Base-by-base conservation (phyloP, 2,113 vertebrate species). In the Guaruba guarouba region DNA sequence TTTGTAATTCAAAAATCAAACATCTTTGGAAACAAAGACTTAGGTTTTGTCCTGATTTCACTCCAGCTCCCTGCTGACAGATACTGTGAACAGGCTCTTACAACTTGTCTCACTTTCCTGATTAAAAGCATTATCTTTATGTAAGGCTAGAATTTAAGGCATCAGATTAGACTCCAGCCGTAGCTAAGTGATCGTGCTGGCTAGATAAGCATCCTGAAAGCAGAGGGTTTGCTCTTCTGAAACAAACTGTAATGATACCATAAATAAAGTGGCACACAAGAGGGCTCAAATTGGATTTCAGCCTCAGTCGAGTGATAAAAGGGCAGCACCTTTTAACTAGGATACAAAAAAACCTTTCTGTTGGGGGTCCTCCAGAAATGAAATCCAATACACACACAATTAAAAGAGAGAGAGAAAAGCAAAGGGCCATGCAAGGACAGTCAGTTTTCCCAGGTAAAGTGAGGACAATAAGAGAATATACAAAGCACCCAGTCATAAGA, bases 41-140 rank as follows among this genome's bases (percentile, higher is more conserved):
- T 41, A 10, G 69, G 1, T 29, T 87, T 44, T 67, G 49, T 63
- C 92, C 75, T 70, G 78, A 93, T 70, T 96, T 91, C 78, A 63
- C 75, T 86, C 25, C 75, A 67, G 71, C 39, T 90, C 78, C 91
- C 85, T 82, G 63, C 90, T 95, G 90, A 83, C 92, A 88, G 88
- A 59, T 73, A 24, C 79, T 70, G 85, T 31, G 46, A 96, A 85
- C 68, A 70, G 77, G 82, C 71, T 90, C 85, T 90, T 86, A 80
- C 68, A 77, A 33, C 54, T 77, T 93, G 90, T 90, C 90, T 91
- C 75, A 55, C 64, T 93, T 93, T 93, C 70, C 92, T 93, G 85
- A 97, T 96, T 97, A 93, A 88, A 91, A 74, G 54, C 80, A 90
- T 93, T 96, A 92, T 96, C 88, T 94, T 94, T 69, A 80, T 74